Evolutionary conservation across 2,888 invertebrate species (phyloP), one percentile per base, ranked within the genome.

Genomic region (Ischnura elegans): DNA sequence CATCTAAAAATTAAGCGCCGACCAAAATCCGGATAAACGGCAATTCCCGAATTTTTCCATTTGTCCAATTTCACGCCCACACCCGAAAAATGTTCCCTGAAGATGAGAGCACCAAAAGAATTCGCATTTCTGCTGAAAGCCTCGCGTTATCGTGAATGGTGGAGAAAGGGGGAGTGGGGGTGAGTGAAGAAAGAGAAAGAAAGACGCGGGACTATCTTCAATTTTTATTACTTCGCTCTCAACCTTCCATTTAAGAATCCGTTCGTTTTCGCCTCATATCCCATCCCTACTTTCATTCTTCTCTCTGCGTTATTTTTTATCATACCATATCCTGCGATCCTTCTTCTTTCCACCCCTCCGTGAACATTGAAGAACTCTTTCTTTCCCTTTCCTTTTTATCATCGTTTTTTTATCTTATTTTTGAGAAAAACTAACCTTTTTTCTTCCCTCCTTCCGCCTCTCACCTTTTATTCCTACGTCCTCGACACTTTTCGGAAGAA

Each of bases 231-330:
- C 36, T 25, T 42, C 45, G 25, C 4, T 46, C 42, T 36, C 46
- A 13, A 42, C 46, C 43, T 85, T 86, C 86, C 86, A 86, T 86
- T 86, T n/a, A 43, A 46, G 86, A 86, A 86, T 86, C 86, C 46
- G 25, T 45, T 86, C 36, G 45, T n/a, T 86, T 86, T 46, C 43
- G 45, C n/a, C 43, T 46, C 86, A 76, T 76, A 76, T 36, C 29
- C 36, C 13, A 61, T n/a, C 51, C 3, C 85, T 43, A 4, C n/a
- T 46, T 43, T 46, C 45, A 43, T 46, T 46, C 6, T 45, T 21
- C 16, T 25, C 46, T 86, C 36, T 45, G 10, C 16, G 43, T 86
- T 19, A 25, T n/a, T 43, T 86, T 86, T 45, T 25, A 36, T 86
- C 5, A 36, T 85, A 36, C 19, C 51, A 51, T 51, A 13, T 51